These are phyloP conservation scores for Eospalax fontanierii DNA, from an alignment of 2,797 vertebrate species.

Conservation along the genomic window DNA sequence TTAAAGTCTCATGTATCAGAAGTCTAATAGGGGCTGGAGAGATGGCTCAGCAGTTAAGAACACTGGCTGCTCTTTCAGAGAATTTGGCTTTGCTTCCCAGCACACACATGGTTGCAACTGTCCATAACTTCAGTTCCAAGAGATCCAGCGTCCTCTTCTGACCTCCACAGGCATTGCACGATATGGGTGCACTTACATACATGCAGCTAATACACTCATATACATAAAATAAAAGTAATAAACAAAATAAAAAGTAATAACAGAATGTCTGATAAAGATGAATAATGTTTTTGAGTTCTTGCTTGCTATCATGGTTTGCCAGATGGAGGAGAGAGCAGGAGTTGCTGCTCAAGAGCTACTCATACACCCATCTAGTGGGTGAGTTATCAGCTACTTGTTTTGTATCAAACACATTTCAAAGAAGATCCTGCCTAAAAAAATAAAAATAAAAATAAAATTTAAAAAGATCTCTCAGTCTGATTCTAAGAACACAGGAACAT, in stretches of 20 bases:
- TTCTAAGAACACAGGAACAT: conserved; percentile 68
- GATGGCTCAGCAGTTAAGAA: too few species aligned
- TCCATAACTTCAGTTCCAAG: too few species aligned
- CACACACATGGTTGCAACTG: too few species aligned
- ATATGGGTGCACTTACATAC: too few species aligned
- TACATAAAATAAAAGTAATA: too few species aligned
- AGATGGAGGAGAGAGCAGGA: neutral
- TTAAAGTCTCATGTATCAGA: neutral
- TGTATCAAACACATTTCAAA: conserved; percentile 37
- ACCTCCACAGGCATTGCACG: too few species aligned
- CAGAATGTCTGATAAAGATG: neutral
- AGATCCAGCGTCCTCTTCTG: too few species aligned
- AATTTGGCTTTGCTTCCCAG: too few species aligned
- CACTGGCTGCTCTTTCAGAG: too few species aligned
- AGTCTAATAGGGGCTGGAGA: too few species aligned
- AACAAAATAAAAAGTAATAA: neutral
- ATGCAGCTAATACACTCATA: too few species aligned
- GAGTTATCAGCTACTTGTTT: conserved; percentile 1
- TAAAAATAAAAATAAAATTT: too few species aligned
- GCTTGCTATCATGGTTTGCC: conserved; percentile 13
- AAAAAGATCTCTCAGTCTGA: conserved; percentile 76
- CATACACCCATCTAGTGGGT: conserved; percentile 68
- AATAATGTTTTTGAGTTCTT: neutral
- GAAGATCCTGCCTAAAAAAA: conserved; percentile 53
- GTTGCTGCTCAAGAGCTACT: conserved; percentile 57